Conservation (phyloP, 2,888 invertebrate species). For the Orthosia incerta region DNA sequence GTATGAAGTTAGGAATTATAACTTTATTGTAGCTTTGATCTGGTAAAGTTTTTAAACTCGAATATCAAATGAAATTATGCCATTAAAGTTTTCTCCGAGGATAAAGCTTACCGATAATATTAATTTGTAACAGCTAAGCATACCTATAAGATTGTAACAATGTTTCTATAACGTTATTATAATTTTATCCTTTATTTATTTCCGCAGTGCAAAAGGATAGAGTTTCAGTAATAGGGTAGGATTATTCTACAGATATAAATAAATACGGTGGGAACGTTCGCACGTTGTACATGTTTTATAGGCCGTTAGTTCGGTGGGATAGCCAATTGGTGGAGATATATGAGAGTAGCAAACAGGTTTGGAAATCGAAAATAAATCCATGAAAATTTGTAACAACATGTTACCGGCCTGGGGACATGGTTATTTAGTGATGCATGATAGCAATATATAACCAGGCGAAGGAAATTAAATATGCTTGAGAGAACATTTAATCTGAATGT, state of each 20-base stretch:
- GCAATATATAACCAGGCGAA: background rate
- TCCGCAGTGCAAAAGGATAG: constrained; percentile 5
- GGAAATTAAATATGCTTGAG: background rate
- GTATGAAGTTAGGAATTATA: too few relatives aligned
- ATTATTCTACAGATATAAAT: constrained; percentile 4
- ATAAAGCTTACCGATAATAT: too few relatives aligned
- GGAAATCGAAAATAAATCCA: constrained; percentile 47
- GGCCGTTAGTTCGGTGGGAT: constrained; percentile 41
- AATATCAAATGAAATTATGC: too few relatives aligned
- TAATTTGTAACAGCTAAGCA: too few relatives aligned
- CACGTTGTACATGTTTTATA: constrained; percentile 49
- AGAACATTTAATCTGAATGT: too few relatives aligned
- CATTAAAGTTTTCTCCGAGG: too few relatives aligned
- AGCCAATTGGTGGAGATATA: constrained; percentile 50
- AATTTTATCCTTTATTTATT: background rate
- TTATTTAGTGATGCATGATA: background rate
- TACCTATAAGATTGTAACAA: background rate
- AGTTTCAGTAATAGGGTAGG: constrained; percentile 14
- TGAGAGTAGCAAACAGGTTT: constrained; percentile 28
- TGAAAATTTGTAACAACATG: constrained; percentile 15
- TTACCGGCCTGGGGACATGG: background rate
- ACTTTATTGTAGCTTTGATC: too few relatives aligned
- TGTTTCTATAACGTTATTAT: background rate
- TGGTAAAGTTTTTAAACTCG: too few relatives aligned
- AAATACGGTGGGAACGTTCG: constrained; percentile 27